Evolutionary conservation across 2,113 vertebrate genomes (phyloP).

Genomic region (Dasypus novemcinctus): DNA sequence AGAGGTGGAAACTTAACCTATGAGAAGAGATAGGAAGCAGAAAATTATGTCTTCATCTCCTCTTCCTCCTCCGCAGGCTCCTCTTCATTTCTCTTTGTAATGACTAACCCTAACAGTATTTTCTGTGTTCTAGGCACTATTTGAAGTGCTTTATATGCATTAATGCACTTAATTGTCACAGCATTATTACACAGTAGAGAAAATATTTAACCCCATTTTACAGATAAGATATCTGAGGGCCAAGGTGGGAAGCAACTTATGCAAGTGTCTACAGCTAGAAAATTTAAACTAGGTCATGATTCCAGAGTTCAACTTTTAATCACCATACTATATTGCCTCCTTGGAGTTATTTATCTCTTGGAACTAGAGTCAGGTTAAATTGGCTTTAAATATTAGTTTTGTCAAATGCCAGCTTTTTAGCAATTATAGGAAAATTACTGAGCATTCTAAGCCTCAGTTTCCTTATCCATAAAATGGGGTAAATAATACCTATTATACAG

Average conservation of each 20-base stretch:
- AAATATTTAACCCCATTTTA: background rate
- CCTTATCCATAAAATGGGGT: background rate
- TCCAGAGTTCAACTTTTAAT: background rate
- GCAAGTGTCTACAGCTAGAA: background rate
- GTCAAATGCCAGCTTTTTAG: background rate
- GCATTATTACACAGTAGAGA: background rate
- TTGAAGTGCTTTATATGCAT: background rate
- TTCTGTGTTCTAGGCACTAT: background rate
- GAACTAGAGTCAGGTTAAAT: background rate
- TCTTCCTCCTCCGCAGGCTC: background rate
- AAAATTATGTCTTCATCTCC: background rate
- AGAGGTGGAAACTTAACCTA: background rate
- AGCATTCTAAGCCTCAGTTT: background rate
- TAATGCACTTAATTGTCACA: background rate
- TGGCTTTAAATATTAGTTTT: background rate
- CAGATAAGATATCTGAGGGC: background rate
- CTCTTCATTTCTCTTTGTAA: background rate
- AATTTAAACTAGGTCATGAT: background rate
- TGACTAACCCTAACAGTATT: background rate
- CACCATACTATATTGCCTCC: background rate
- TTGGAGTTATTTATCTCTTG: background rate
- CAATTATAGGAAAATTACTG: background rate
- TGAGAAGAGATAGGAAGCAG: background rate
- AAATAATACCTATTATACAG: background rate
- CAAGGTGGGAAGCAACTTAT: background rate